Evolutionary conservation across 2,113 vertebrate genomes (phyloP).

Genomic region (Calyptomena viridis): DNA sequence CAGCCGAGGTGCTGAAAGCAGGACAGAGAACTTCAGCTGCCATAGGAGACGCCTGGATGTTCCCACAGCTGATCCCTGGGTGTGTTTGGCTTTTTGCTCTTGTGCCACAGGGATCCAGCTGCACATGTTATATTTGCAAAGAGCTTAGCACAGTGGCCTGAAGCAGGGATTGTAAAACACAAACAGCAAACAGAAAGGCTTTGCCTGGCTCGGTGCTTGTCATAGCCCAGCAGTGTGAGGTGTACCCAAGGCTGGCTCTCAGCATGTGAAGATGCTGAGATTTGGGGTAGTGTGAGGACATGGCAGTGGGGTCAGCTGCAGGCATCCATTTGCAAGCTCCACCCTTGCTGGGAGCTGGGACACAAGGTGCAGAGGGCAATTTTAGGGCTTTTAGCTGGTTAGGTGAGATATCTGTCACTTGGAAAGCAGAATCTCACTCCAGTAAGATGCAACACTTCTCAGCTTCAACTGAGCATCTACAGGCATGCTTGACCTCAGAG

Average conservation of each 20-base stretch:
- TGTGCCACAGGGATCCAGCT: background rate
- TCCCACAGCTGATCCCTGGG: background rate
- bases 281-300: background rate
- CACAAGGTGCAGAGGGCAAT: background rate
- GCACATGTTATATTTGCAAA: background rate
- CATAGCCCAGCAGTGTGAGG: background rate
- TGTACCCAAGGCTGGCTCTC: fast-evolving
- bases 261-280: background rate
- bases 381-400: background rate
- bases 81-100: background rate
- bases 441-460: background rate
- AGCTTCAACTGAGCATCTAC: background rate
- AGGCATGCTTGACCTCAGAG: background rate
- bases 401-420: background rate
- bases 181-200: background rate
- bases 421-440: background rate
- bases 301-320: background rate
- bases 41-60: fast-evolving
- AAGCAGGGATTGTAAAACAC: background rate
- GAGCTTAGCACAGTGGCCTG: background rate
- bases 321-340: background rate
- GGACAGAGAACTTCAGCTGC: background rate
- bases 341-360: background rate
- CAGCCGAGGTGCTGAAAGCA: background rate
- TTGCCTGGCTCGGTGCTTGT: fast-evolving